Percentiles rank a stretch among this genome's conserved stretches.
phyloP scores from a whole-genome alignment of 2,888 invertebrate species.

The Ennomos fuscantarius region DNA sequence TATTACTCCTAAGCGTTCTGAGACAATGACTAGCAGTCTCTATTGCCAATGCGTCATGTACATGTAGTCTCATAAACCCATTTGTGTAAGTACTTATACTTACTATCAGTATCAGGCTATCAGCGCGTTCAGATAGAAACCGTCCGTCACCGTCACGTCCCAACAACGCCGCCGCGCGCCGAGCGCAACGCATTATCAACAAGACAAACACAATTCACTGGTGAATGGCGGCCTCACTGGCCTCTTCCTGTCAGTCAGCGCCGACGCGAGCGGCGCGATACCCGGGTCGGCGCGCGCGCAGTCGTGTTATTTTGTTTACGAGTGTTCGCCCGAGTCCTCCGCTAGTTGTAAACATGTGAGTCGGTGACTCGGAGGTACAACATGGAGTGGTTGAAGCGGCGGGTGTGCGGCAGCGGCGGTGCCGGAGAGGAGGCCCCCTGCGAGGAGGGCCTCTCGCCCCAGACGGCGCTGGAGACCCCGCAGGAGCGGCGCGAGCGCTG shows the following conservation, averaged over 20 bases:
- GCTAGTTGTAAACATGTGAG: constrained; percentile 20
- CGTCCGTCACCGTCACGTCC: constrained; percentile 1
- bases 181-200: constrained; percentile 1
- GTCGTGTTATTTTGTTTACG: constrained; percentile 45
- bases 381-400: constrained; percentile 67
- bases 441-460: constrained; percentile 6
- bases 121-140: too few relatives aligned
- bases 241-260: constrained; percentile 3
- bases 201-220: background rate
- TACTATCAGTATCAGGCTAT: too few relatives aligned
- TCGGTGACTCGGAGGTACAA: constrained; percentile 1
- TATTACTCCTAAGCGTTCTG: too few relatives aligned
- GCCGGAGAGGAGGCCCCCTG: constrained; percentile 25
- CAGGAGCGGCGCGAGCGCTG: constrained; percentile 89
- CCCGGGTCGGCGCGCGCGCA: constrained; percentile 41
- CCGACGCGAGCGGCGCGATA: constrained; percentile 31
- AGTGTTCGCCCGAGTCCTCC: background rate
- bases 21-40: too few relatives aligned
- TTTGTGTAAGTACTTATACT: too few relatives aligned
- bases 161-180: background rate
- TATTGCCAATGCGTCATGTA: too few relatives aligned
- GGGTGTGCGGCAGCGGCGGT: constrained; percentile 45
- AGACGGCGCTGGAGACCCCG: constrained; percentile 85
- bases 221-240: background rate
- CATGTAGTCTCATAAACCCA: too few relatives aligned